phyloP scores from a whole-genome alignment of 1,140 invertebrate genomes.

The Philotrypesis tridentata region DNA sequence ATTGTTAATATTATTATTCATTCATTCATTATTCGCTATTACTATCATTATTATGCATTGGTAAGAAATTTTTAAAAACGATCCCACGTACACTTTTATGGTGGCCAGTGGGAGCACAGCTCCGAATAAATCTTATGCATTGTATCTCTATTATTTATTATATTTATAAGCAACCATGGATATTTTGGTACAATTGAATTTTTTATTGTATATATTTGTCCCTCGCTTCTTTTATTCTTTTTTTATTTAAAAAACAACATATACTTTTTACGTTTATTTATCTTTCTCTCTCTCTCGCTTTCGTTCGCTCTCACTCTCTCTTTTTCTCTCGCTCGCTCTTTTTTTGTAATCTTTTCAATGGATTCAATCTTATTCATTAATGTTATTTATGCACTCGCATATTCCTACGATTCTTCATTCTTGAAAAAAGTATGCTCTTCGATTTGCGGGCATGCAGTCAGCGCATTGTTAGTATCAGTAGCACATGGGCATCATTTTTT shows the following conservation, averaged over 20 bases:
- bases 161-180: slow-evolving; percentile 73
- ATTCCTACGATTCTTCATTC: slow-evolving; percentile 54
- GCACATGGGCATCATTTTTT: slow-evolving; percentile 52
- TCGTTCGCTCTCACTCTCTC: slow-evolving; percentile 46
- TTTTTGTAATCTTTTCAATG: slow-evolving; percentile 53
- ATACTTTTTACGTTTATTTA: slow-evolving; percentile 54
- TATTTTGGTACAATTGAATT: slow-evolving; percentile 73
- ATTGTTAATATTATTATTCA: slow-evolving; percentile 61
- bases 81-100: slow-evolving; percentile 67
- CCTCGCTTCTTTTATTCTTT: slow-evolving; percentile 56
- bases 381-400: slow-evolving; percentile 63
- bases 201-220: slow-evolving; percentile 61
- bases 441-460: slow-evolving; percentile 59
- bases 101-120: slow-evolving; percentile 71
- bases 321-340: slow-evolving; percentile 40
- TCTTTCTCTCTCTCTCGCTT: slow-evolving; percentile 46
- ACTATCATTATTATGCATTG: slow-evolving; percentile 70
- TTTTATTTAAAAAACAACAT: slow-evolving; percentile 68
- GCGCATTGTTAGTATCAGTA: slow-evolving; percentile 57
- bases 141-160: slow-evolving; percentile 73
- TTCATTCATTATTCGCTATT: slow-evolving; percentile 58
- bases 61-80: slow-evolving; percentile 72
- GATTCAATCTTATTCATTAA: slow-evolving; percentile 61
- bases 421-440: slow-evolving; percentile 61
- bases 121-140: slow-evolving; percentile 73